Evolutionary conservation across 2,797 vertebrate genomes (phyloP).

Genomic region (Aythya fuligula): DNA sequence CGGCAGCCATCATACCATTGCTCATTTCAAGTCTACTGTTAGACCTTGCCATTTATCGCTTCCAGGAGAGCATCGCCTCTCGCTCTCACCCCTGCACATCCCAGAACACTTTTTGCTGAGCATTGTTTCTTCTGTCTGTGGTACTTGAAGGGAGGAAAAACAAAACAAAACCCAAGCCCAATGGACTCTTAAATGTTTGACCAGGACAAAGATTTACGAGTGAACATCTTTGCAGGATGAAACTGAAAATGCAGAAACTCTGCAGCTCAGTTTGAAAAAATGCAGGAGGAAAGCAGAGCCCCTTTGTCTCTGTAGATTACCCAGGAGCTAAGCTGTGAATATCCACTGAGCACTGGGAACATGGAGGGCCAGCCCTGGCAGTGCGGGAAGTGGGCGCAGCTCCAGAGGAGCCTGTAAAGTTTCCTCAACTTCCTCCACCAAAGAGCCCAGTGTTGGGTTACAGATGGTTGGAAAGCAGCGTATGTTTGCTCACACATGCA

Average conservation of each 20-base stretch:
- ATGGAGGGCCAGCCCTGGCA: not conserved
- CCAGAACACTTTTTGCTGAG: not conserved
- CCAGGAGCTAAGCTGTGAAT: not conserved
- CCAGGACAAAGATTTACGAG: not conserved
- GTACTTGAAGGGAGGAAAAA: not conserved
- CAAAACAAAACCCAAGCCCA: not conserved
- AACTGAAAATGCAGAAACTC: not conserved
- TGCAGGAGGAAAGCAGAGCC: not conserved
- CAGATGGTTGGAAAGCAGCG: rapidly evolving
- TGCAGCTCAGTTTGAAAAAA: not conserved
- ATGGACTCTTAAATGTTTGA: not conserved
- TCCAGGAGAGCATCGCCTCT: not conserved
- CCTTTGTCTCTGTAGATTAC: not conserved
- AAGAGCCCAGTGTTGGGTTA: not conserved
- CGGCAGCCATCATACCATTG: not conserved
- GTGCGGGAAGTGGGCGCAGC: not conserved
- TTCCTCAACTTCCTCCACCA: rapidly evolving
- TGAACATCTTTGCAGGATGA: not conserved
- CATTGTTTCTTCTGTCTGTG: not conserved
- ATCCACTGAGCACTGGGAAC: rapidly evolving
- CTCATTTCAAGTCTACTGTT: not conserved
- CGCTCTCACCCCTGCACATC: not conserved
- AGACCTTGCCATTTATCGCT: not conserved
- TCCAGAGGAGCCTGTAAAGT: not conserved
- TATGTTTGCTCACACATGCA: not conserved